phyloP scores from a whole-genome alignment of 2,113 vertebrate species.

The Formicarius rufipectus region DNA sequence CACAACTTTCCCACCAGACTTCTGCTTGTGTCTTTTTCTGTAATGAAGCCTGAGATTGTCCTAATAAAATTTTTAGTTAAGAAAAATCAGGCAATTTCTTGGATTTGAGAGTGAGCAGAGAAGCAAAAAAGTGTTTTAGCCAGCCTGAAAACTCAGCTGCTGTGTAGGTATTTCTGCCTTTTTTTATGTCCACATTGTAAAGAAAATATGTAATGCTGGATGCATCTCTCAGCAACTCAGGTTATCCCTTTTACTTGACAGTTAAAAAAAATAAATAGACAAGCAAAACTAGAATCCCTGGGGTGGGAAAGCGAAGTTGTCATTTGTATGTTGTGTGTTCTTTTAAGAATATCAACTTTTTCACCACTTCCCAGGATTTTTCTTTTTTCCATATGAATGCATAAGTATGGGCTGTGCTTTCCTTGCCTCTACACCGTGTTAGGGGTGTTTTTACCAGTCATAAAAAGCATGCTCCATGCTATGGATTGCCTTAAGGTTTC shows the following conservation, averaged over 20 bases:
- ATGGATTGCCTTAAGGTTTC: neutral
- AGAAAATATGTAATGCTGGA: neutral
- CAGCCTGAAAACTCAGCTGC: neutral
- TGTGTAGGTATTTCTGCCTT: neutral
- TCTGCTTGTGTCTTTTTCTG: neutral
- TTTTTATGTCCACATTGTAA: neutral
- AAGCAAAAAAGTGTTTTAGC: neutral
- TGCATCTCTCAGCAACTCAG: neutral
- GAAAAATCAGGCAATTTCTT: neutral
- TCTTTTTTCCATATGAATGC: neutral
- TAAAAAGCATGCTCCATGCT: neutral
- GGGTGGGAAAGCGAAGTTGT: neutral
- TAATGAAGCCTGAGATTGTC: neutral
- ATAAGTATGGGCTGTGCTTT: neutral
- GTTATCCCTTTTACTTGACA: neutral
- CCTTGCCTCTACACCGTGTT: accelerated
- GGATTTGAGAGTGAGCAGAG: neutral
- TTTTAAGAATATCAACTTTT: neutral
- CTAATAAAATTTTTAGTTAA: neutral
- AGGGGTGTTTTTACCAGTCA: neutral
- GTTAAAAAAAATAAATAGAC: neutral
- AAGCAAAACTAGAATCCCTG: neutral
- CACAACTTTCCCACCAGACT: neutral
- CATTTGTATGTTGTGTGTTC: neutral
- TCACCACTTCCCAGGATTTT: neutral